A percentile compares a stretch with the other conserved stretches of the same genome.
These are phyloP conservation scores for Antennarius striatus DNA, from an alignment of 2,113 vertebrate species.

Conservation along the genomic window DNA sequence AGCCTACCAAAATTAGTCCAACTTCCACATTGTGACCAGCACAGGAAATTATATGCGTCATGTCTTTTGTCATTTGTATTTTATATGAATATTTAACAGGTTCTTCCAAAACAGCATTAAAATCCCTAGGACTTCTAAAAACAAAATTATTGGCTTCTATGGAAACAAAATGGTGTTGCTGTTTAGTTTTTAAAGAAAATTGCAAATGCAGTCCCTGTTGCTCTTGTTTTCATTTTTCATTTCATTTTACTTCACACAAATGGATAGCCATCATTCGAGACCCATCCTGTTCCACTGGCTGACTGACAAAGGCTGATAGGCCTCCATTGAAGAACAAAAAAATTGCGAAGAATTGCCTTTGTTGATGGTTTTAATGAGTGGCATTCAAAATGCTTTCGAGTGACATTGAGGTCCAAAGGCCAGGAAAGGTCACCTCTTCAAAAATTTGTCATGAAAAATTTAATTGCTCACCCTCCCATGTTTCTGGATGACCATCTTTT, in stretches of 20 bases:
- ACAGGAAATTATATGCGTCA: no score
- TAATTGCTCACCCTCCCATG: constrained; percentile 2
- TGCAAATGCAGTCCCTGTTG: constrained; percentile 58
- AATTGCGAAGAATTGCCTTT: constrained; percentile 40
- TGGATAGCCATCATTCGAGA: constrained; percentile 61
- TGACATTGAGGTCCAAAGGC: constrained; percentile 44
- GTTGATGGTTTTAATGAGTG: constrained; percentile 54
- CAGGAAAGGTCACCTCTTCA: constrained; percentile 42
- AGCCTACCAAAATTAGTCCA: no score
- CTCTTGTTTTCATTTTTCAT: constrained; percentile 53
- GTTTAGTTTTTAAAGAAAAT: constrained; percentile 64
- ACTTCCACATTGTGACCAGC: no score
- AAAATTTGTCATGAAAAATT: constrained; percentile 40
- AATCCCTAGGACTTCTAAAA: constrained; percentile 57
- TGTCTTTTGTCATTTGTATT: no score
- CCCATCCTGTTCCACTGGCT: constrained; percentile 57
- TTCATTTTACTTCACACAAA: constrained; percentile 48
- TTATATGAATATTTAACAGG: background rate
- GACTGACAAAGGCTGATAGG: constrained; percentile 55
- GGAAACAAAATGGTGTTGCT: constrained; percentile 64
- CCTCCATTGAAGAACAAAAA: constrained; percentile 36
- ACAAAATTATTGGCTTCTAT: constrained; percentile 66
- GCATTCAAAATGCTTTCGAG: constrained; percentile 59
- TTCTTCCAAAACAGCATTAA: constrained; percentile 54
- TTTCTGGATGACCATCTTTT: constrained; percentile 28